These are phyloP conservation scores for Sula dactylatra DNA, from an alignment of 2,113 vertebrate species.

Conservation along the genomic window DNA sequence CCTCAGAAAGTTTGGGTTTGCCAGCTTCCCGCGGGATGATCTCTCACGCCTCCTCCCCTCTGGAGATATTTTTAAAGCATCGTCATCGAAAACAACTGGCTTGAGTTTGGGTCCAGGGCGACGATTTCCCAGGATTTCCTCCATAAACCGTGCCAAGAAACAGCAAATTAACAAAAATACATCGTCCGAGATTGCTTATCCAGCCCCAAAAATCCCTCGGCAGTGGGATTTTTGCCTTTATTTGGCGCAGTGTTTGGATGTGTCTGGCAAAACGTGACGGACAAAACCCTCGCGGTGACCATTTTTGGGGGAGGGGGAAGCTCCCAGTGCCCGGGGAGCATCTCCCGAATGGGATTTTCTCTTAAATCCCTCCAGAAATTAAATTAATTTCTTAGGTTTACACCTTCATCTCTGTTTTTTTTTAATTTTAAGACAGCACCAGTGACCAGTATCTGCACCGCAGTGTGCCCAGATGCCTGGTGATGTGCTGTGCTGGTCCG, in stretches of 20 bases:
- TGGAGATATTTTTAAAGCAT: not conserved
- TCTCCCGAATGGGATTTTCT: not conserved
- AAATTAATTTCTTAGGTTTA: not conserved
- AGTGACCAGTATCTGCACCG: rapidly evolving
- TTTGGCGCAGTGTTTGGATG: not conserved
- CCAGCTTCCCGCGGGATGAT: not conserved
- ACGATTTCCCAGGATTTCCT: not conserved
- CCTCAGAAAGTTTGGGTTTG: rapidly evolving
- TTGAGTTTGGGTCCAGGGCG: not conserved
- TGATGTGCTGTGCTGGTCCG: rapidly evolving
- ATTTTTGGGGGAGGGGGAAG: not conserved
- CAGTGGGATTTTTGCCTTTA: not conserved
- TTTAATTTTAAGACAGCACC: not conserved
- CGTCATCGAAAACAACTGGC: not conserved
- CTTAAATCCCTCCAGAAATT: not conserved
- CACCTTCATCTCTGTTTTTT: no score
- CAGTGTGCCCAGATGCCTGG: rapidly evolving
- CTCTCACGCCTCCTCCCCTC: not conserved
- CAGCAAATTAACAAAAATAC: not conserved
- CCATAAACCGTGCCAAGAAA: not conserved
- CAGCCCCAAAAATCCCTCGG: not conserved
- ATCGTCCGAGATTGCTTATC: rapidly evolving
- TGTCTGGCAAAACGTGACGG: rapidly evolving
- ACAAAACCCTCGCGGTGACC: rapidly evolving
- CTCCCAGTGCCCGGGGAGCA: rapidly evolving